phyloP scores from a whole-genome alignment of 2,113 vertebrate genomes.

The Onychostruthus taczanowskii region DNA sequence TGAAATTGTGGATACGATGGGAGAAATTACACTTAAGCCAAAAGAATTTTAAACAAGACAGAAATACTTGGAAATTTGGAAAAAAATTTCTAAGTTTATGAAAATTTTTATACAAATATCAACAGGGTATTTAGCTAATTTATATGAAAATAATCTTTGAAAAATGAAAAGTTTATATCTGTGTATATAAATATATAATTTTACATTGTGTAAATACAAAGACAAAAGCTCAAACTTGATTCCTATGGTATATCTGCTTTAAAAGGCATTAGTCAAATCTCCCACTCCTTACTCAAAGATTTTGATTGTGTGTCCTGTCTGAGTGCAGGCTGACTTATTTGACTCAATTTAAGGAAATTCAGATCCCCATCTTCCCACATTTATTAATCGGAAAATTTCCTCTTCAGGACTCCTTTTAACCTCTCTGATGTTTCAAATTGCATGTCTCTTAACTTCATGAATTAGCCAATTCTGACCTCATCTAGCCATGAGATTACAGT shows the following conservation, averaged over 20 bases:
- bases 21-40: background rate
- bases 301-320: background rate
- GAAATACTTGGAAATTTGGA: background rate
- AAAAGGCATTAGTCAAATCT: background rate
- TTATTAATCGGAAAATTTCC: conserved; percentile 40
- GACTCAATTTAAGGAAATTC: background rate
- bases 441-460: conserved; percentile 12
- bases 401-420: conserved; percentile 44
- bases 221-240: background rate
- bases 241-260: background rate
- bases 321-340: background rate
- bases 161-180: background rate
- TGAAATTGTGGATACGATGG: background rate
- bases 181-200: background rate
- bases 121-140: background rate
- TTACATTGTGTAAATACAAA: background rate
- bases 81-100: background rate
- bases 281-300: background rate
- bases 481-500: background rate
- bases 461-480: conserved; percentile 30
- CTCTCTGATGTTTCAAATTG: conserved; percentile 47
- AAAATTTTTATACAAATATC: background rate
- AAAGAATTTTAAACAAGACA: background rate
- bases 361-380: background rate
- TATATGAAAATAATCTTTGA: background rate